Percentiles rank a stretch among this genome's conserved stretches.
Evolutionary conservation across 2,797 vertebrate species (phyloP).

Genomic region (Garrulus glandarius): DNA sequence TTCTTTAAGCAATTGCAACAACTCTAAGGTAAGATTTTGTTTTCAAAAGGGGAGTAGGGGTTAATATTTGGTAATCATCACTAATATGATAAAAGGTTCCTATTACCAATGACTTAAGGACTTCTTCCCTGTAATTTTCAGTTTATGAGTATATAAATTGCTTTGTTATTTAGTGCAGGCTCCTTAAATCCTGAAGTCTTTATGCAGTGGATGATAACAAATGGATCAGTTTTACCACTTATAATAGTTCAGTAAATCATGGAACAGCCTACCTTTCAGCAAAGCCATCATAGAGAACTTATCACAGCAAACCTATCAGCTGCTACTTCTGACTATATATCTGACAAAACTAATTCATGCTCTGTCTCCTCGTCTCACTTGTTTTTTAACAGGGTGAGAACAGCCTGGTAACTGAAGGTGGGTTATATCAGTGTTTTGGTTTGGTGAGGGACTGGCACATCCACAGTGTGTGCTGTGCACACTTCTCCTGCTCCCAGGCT

Average conservation of each 20-base stretch:
- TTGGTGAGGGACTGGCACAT: background rate
- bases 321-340: background rate
- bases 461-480: fast-evolving
- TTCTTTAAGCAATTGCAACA: background rate
- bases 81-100: slow-evolving; percentile 52
- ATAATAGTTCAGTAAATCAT: slow-evolving; percentile 36
- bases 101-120: slow-evolving; percentile 15
- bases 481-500: fast-evolving
- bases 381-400: background rate
- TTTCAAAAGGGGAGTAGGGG: background rate
- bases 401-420: background rate
- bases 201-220: slow-evolving; percentile 59
- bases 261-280: slow-evolving; percentile 27
- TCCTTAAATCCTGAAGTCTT: slow-evolving; percentile 59
- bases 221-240: slow-evolving; percentile 37
- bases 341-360: background rate
- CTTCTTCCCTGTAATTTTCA: slow-evolving; percentile 20
- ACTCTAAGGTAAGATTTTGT: background rate
- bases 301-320: background rate
- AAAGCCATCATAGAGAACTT: slow-evolving; percentile 16
- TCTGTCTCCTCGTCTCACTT: background rate
- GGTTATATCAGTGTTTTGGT: background rate
- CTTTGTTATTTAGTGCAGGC: slow-evolving; percentile 58
- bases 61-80: slow-evolving; percentile 26
- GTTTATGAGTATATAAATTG: slow-evolving; percentile 65